Evolutionary conservation across 2,888 invertebrate genomes (phyloP), one percentile per base, ranked within the genome.

Genomic region (Amphipoea lucens): DNA sequence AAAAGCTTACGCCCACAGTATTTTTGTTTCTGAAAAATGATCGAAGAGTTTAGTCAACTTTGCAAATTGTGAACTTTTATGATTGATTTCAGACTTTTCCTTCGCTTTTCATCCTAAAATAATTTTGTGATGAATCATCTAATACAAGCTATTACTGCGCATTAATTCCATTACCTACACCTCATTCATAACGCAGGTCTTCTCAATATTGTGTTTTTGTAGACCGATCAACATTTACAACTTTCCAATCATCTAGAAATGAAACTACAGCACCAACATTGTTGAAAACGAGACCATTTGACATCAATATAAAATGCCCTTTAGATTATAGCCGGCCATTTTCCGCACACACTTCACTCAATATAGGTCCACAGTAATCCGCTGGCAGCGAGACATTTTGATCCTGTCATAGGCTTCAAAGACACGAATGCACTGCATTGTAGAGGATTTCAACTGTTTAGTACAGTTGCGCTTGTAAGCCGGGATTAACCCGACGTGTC

Each of bases 371-470:
- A 86, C 83, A 83, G 74, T 89, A 86, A 87, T 87, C 89, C 88
- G 73, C 69, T 87, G 81, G 88, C 87, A 86, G 87, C 86, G 84
- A 86, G 90, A 92, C 93, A 93, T 92, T 94, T 94, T 96, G 96
- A 96, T 96, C 96, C 96, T 92, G 93, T 93, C 94, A 95, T 93
- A 96, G 95, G 95, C 95, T 93, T 94, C 95, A 94, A 95, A 95
- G 95, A 95, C 96, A 96, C 96, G 96, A 91, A 93, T 93, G 90
- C 92, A 92, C 90, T 92, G 93, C 94, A 93, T 92, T 94, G 95
- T 92, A 88, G 92, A 91, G 94, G 93, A 94, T 93, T 94, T 93
- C 91, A 88, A 91, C 93, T 94, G 94, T 94, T 95, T 93, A 94
- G 94, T 92, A 90, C 93, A 91, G 94, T 92, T 92, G 91, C 91